Evolutionary conservation across 2,888 invertebrate genomes (phyloP), one percentile per base, ranked within the genome.

Genomic region (Congeria kusceri): DNA sequence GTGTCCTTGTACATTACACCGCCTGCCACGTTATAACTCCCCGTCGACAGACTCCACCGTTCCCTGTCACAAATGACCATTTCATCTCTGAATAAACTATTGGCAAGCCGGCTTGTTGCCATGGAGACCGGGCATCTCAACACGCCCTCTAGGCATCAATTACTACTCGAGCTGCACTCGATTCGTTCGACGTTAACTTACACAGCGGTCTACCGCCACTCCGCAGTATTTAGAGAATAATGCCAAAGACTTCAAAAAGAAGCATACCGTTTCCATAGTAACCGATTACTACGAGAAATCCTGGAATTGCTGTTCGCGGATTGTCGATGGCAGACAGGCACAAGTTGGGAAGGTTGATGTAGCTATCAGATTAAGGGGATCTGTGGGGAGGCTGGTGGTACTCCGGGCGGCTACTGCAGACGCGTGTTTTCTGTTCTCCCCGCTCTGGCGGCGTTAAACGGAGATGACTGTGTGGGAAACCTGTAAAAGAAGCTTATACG

Each of bases 161-260:
- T 68, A 56, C 67, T 29, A 25, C 58, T 72, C 57, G n/a, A 25
- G 32, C 57, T 47, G 20, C 53, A 53, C 53, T 39, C 39, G 39
- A 39, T 39, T 39, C 39, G 39, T 39, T 39, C 9, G 11, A 39
- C 39, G 39, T 39, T 11, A 39, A 39, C 39, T n/a, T n/a, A 39
- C 11, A 39, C 1, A 11, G 53, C 53, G 23, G 53, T 20, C 20
- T 53, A 53, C 53, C 11, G 23, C 2, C 25, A 11, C 63, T 68
- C 29, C 47, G 67, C 68, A 68, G 67, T 47, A 62, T 46, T 66
- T 29, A 53, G 71, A 69, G 67, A 68, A 32, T 70, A 65, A 82
- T 82, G 82, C 82, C 82, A 82, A 75, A 78, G 78, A 82, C 78
- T 75, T 82, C 78, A 82, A 82, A 80, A 80, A 72, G 82, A 82